Conservation (phyloP, 2,113 vertebrate genomes). For the Bos javanicus region DNA sequence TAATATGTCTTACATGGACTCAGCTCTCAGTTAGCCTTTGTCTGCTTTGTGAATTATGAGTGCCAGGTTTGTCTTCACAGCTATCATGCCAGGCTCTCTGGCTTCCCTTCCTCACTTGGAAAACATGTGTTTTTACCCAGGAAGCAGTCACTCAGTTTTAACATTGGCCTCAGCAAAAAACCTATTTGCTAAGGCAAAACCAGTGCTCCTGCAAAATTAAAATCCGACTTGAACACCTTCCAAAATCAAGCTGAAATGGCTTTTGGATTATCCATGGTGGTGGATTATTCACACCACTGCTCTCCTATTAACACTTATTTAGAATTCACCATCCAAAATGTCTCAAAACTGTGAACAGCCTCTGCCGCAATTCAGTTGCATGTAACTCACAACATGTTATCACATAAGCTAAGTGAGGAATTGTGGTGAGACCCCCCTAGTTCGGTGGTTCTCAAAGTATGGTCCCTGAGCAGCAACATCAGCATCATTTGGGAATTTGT, state of each 20-base stretch:
- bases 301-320: constrained; percentile 37
- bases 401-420: background rate
- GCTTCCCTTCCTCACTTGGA: background rate
- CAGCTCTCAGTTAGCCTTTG: background rate
- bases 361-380: background rate
- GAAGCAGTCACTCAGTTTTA: constrained; percentile 35
- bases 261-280: constrained; percentile 52
- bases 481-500: background rate
- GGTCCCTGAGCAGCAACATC: background rate
- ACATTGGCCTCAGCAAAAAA: constrained; percentile 35
- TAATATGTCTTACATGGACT: background rate
- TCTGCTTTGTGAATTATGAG: background rate
- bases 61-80: background rate
- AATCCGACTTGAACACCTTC: constrained; percentile 37
- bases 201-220: constrained; percentile 50
- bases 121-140: constrained; percentile 23
- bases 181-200: constrained; percentile 55
- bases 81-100: background rate
- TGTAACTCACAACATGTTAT: background rate
- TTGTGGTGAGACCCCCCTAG: background rate
- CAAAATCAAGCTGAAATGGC: constrained; percentile 50
- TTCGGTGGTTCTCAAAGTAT: background rate
- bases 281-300: constrained; percentile 57
- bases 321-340: background rate
- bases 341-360: background rate